Base-by-base conservation (phyloP, 2,113 vertebrate species). In the Urocolius indicus region DNA sequence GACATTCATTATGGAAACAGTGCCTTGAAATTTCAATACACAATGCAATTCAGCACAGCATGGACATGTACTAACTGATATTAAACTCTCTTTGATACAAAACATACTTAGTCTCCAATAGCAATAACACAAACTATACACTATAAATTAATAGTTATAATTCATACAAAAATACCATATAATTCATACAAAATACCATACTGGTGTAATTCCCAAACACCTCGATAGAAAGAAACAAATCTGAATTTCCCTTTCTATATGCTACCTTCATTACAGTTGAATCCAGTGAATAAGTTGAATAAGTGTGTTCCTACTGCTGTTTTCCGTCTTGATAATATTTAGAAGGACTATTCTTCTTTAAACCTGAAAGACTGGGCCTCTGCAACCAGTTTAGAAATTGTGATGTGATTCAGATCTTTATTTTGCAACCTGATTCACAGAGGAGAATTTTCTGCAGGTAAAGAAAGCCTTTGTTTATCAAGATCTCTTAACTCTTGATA, bases 401-500 rank as follows among this genome's bases (percentile, higher is more conserved):
- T 1, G 1, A 58, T 10, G n/a, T 6, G 55, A 83, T 83, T 74
- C 62, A 72, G 20, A 57, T 49, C 32, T 89, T 72, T 52, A 54
- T 77, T 93, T 80, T 78, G 17, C 43, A 65, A 48, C 48, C 79
- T 67, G 84, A 88, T 58, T 58, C 66, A 82, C 75, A 73, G 46
- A 3, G 38, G 41, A 75, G 46, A 74, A 48, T 90, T 68, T 65
- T 73, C 69, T 66, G 48, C 41, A 63, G 49, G 63, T 54, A 57
- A 79, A 67, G 67, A 90, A 88, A 92, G 36, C 15, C 54, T 91
- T 74, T 67, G 46, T 86, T 94, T 84, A 85, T 76, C 61, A 65
- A 54, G 49, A 78, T 51, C 57, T 59, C 87, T 94, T 80, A 93
- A 91, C 73, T 94, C 84, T 83, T 86, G 69, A 88, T 87, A 88